phyloP scores from a whole-genome alignment of 2,113 vertebrate species.

The Carlito syrichta region DNA sequence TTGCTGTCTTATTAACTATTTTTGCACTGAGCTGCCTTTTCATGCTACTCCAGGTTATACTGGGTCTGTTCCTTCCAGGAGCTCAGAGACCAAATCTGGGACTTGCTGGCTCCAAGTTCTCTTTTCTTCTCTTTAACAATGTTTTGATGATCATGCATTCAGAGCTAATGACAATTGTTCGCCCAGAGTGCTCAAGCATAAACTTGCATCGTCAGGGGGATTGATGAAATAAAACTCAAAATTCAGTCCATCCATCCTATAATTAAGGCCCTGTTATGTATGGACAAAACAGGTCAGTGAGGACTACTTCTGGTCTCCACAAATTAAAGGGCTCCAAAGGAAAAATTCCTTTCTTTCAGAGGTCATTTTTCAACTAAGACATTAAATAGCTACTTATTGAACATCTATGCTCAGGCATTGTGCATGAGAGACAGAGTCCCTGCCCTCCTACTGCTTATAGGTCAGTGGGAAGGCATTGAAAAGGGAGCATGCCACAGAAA shows the following conservation, averaged over 20 bases:
- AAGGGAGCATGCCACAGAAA: not conserved
- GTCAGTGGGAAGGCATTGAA: not conserved
- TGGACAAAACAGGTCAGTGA: slow-evolving; percentile 47
- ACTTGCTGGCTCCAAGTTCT: not conserved
- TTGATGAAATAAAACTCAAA: slow-evolving; percentile 67
- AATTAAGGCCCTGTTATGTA: slow-evolving; percentile 66
- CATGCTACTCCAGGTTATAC: too few relatives aligned
- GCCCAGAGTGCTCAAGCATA: slow-evolving; percentile 56
- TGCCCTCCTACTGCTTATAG: not conserved
- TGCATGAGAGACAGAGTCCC: not conserved
- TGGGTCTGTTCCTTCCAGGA: not conserved
- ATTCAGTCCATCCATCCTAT: slow-evolving; percentile 57
- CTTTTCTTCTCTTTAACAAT: slow-evolving; percentile 25
- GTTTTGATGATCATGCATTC: slow-evolving; percentile 50
- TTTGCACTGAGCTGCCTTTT: not conserved
- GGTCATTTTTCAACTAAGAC: not conserved
- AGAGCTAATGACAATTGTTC: slow-evolving; percentile 65
- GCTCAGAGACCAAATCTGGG: not conserved
- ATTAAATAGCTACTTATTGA: slow-evolving; percentile 38
- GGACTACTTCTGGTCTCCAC: slow-evolving; percentile 11
- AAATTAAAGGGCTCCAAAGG: slow-evolving; percentile 61
- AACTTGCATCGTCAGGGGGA: slow-evolving; percentile 57
- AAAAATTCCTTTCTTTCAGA: slow-evolving; percentile 41
- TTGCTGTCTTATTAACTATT: slow-evolving; percentile 48
- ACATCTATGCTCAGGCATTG: not conserved